Evolutionary conservation across 2,888 invertebrate species (phyloP).

Genomic region (Scaptomyza cyrtandrae): DNA sequence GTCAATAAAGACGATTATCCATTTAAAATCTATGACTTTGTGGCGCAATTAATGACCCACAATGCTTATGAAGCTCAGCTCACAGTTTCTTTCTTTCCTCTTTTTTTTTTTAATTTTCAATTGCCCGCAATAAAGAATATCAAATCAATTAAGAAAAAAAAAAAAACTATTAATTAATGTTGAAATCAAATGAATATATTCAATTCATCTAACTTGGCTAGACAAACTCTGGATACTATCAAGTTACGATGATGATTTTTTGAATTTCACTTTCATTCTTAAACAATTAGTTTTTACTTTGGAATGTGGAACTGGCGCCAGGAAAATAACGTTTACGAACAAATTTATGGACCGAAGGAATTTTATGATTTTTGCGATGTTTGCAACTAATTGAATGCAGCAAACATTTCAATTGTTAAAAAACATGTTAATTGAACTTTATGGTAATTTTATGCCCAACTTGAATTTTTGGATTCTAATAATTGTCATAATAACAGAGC

Average conservation of each 20-base stretch:
- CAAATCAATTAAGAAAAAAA: conserved; percentile 57
- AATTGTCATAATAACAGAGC: conserved; percentile 7
- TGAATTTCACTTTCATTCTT: conserved; percentile 5
- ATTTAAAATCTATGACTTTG: conserved; percentile 66
- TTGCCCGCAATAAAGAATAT: conserved; percentile 59
- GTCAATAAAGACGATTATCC: conserved; percentile 73
- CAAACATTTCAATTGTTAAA: conserved; percentile 30
- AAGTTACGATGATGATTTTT: conserved; percentile 30
- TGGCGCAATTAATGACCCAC: conserved; percentile 57
- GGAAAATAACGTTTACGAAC: conserved; percentile 8
- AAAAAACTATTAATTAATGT: conserved; percentile 53
- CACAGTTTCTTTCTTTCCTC: conserved; percentile 2
- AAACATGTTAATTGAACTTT: conserved; percentile 22
- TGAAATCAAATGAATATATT: conserved; percentile 63
- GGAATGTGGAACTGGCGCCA: not conserved
- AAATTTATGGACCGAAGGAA: no score
- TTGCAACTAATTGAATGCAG: conserved; percentile 38
- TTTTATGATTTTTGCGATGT: conserved; percentile 29
- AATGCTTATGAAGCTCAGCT: conserved; percentile 31
- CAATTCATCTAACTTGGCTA: conserved; percentile 36
- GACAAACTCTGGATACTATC: conserved; percentile 32
- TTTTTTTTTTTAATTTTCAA: conserved; percentile 39
- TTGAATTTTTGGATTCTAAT: conserved; percentile 8
- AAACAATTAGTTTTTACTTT: not conserved
- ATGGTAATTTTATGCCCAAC: conserved; percentile 20